Percentiles rank a stretch among this genome's conserved stretches.
Evolutionary conservation across 2,113 vertebrate genomes (phyloP).

Genomic region (Micronycteris hirsuta): DNA sequence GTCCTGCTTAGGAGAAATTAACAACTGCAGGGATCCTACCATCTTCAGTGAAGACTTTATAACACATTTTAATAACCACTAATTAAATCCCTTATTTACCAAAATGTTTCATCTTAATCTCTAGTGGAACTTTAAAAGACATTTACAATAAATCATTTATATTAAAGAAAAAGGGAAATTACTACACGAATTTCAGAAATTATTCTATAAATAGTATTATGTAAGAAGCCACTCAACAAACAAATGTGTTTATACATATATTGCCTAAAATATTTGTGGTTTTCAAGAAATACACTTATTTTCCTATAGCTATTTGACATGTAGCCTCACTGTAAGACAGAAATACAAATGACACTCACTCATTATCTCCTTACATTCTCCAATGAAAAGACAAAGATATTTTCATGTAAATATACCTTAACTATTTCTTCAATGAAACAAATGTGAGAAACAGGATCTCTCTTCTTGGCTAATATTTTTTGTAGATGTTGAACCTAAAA

Average conservation of each 20-base stretch:
- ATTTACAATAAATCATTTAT: neutral
- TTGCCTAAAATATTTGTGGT: neutral
- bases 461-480: slow-evolving; percentile 94
- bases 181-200: neutral
- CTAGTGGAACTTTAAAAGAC: neutral
- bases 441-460: slow-evolving; percentile 95
- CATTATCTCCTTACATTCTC: neutral
- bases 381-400: neutral
- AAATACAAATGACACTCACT: neutral
- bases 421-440: slow-evolving; percentile 97
- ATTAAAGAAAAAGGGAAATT: neutral
- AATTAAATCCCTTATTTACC: neutral
- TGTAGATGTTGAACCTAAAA: slow-evolving; percentile 96
- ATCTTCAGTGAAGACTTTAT: neutral
- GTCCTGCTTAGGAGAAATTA: neutral
- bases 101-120: neutral
- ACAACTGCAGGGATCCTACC: neutral
- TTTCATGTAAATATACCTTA: slow-evolving; percentile 85
- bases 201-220: neutral
- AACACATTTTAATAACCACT: neutral
- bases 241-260: neutral
- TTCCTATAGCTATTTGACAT: neutral
- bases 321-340: neutral
- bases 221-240: neutral
- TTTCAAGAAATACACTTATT: neutral